Evolutionary conservation across 37 sponge, comb jelly and placozoan genomes (phyloP).

Genomic region (Agelas oroides): DNA sequence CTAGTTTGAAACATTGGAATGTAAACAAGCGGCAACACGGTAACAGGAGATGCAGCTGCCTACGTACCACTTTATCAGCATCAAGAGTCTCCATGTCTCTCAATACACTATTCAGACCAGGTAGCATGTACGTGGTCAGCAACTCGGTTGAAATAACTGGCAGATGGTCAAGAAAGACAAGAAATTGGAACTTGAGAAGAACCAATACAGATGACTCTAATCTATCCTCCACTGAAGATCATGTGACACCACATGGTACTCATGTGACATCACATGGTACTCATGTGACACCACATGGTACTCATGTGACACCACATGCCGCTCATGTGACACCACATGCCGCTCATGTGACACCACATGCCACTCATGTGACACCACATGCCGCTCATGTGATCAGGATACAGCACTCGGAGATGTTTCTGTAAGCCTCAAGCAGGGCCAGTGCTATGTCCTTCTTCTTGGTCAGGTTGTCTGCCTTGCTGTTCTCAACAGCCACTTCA

Average conservation of each 20-base stretch:
- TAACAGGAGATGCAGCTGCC: too few relatives aligned
- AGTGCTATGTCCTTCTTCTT: conserved; percentile 64
- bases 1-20: too few relatives aligned
- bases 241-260: not conserved
- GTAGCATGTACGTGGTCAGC: conserved; percentile 50
- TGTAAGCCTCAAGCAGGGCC: conserved; percentile 75
- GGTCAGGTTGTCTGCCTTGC: conserved; percentile 61
- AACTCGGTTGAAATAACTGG: conserved; percentile 65
- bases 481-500: conserved; percentile 47
- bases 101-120: conserved; percentile 54
- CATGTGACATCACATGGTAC: too few relatives aligned
- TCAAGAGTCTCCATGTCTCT: conserved; percentile 32
- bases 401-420: conserved; percentile 86
- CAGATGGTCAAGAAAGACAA: conserved; percentile 8
- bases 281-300: too few relatives aligned
- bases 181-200: too few relatives aligned
- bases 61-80: conserved; percentile 58
- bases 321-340: too few relatives aligned
- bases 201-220: too few relatives aligned
- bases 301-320: too few relatives aligned
- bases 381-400: too few relatives aligned
- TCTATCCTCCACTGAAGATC: not conserved
- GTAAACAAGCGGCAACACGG: too few relatives aligned
- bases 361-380: too few relatives aligned
- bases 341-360: too few relatives aligned